Conservation (phyloP, 2,797 vertebrate genomes). For the Calcarius lapponicus region DNA sequence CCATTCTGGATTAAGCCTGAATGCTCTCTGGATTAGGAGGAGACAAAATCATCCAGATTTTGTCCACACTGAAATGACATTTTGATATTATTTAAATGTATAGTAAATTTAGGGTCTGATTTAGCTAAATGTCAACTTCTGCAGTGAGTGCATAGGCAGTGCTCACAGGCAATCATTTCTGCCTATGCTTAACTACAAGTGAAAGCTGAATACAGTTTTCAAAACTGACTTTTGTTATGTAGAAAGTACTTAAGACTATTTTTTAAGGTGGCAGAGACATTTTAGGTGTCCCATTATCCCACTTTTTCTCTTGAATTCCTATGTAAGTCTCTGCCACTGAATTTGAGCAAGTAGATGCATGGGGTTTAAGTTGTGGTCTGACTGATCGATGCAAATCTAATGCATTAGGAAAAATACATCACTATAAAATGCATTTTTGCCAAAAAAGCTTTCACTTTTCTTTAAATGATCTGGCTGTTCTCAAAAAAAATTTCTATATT, state of each 20-base stretch:
- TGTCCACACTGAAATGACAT: background rate
- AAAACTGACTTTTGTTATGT: background rate
- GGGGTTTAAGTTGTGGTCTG: background rate
- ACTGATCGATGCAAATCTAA: background rate
- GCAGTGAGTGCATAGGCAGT: background rate
- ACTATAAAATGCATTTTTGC: background rate
- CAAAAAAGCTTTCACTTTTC: background rate
- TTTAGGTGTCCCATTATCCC: background rate
- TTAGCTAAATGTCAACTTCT: background rate
- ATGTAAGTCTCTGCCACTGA: background rate
- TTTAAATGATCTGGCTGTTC: background rate
- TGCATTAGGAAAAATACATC: background rate
- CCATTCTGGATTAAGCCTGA: background rate
- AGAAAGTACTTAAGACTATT: background rate
- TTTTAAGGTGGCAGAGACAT: background rate
- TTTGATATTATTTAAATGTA: background rate
- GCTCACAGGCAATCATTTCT: background rate
- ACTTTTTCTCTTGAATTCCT: background rate
- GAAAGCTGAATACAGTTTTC: background rate
- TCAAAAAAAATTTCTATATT: background rate
- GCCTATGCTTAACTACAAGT: background rate
- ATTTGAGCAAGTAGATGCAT: background rate
- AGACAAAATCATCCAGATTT: background rate
- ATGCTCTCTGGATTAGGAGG: background rate
- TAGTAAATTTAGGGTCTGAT: background rate